These are phyloP conservation scores for Atta colombica DNA, from an alignment of 1,140 invertebrate species.

Conservation along the genomic window DNA sequence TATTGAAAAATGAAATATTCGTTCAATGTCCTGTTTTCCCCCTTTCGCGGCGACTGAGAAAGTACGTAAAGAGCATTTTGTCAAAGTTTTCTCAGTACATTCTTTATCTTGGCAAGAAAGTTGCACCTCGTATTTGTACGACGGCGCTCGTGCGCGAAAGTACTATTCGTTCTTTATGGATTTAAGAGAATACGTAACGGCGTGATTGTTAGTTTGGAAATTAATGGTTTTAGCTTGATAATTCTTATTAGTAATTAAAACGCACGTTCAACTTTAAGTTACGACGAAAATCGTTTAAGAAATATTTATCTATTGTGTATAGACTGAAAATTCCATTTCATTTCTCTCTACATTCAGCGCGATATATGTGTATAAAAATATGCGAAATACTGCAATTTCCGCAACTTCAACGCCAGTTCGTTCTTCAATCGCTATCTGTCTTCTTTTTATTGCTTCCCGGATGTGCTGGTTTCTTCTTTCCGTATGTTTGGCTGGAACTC, in stretches of 20 bases:
- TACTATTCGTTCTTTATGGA: slow-evolving; percentile 9
- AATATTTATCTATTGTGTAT: background rate
- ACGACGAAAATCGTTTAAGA: slow-evolving; percentile 3
- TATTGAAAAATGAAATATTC: slow-evolving; percentile 53
- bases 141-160: slow-evolving; percentile 36
- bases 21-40: slow-evolving; percentile 46
- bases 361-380: slow-evolving; percentile 43
- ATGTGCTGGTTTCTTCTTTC: slow-evolving; percentile 28
- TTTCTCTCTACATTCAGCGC: background rate
- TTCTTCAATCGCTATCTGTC: slow-evolving; percentile 21
- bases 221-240: slow-evolving; percentile 29
- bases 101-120: slow-evolving; percentile 48
- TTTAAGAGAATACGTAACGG: slow-evolving; percentile 8
- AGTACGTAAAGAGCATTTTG: slow-evolving; percentile 58
- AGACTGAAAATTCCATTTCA: slow-evolving; percentile 23
- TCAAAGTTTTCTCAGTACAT: slow-evolving; percentile 56
- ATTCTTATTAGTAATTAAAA: background rate
- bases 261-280: background rate
- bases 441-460: slow-evolving; percentile 46
- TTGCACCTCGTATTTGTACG: slow-evolving; percentile 35
- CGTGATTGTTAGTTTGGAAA: slow-evolving; percentile 34
- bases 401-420: slow-evolving; percentile 11
- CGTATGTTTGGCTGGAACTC: slow-evolving; percentile 42
- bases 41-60: slow-evolving; percentile 21
- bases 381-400: slow-evolving; percentile 48